Evolutionary conservation across 64 coral and sea anemone genomes (phyloP).

Genomic region (Acropora yongei): DNA sequence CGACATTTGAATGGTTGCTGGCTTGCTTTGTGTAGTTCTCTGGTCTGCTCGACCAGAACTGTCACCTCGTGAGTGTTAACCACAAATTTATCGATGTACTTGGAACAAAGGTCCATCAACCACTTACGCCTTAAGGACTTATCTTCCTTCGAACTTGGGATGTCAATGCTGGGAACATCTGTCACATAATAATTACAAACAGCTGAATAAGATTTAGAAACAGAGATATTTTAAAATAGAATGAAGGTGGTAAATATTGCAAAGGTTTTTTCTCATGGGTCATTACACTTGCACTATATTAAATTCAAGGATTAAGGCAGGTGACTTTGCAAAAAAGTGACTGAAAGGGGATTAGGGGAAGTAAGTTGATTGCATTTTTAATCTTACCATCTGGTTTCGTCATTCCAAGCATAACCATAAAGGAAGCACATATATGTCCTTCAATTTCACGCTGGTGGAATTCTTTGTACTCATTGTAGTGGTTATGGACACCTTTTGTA

Average conservation of each 20-base stretch:
- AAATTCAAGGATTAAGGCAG: slow-evolving; percentile 18
- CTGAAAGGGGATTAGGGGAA: neutral
- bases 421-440: slow-evolving; percentile 67
- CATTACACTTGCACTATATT: slow-evolving; percentile 15
- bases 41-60: slow-evolving; percentile 40
- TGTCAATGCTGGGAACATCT: slow-evolving; percentile 10
- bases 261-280: slow-evolving; percentile 3
- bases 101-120: slow-evolving; percentile 37
- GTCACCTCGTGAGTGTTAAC: slow-evolving; percentile 24
- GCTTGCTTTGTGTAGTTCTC: slow-evolving; percentile 38
- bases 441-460: slow-evolving; percentile 63
- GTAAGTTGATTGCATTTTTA: neutral
- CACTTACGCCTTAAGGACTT: slow-evolving; percentile 29
- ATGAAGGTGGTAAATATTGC: slow-evolving; percentile 17
- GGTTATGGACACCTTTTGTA: slow-evolving; percentile 51
- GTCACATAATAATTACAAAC: slow-evolving; percentile 6
- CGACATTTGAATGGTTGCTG: slow-evolving; percentile 27
- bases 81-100: slow-evolving; percentile 43
- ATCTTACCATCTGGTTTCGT: slow-evolving; percentile 35
- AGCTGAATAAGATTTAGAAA: slow-evolving; percentile 25
- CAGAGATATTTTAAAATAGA: slow-evolving; percentile 6
- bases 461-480: slow-evolving; percentile 68
- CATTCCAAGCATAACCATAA: slow-evolving; percentile 60
- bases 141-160: slow-evolving; percentile 11
- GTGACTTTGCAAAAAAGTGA: neutral